Conservation (phyloP, 1,140 invertebrate species). For the Bathynomus jamesi region DNA sequence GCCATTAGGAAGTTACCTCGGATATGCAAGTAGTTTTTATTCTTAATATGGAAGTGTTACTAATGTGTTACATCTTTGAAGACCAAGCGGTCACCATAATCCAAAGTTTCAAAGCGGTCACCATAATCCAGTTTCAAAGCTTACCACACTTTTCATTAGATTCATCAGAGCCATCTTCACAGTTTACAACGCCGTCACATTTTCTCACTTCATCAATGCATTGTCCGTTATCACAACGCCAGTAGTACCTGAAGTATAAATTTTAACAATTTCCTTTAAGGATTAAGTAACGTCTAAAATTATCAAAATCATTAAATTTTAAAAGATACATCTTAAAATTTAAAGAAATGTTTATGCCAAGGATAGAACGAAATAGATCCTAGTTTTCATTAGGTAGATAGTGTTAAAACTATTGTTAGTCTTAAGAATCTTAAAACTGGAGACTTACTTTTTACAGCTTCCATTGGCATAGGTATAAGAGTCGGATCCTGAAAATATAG, state of each 20-base stretch:
- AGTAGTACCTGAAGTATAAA: not conserved
- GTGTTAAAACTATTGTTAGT: too few species aligned
- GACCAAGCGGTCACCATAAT: not conserved
- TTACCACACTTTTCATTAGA: conserved; percentile 38
- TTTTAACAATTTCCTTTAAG: too few species aligned
- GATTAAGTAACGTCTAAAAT: too few species aligned
- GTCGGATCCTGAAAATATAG: too few species aligned
- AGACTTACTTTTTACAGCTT: too few species aligned
- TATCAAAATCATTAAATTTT: too few species aligned
- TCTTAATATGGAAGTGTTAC: not conserved
- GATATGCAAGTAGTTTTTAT: not conserved
- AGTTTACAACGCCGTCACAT: conserved; percentile 60
- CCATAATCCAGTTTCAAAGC: not conserved
- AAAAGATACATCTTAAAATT: too few species aligned
- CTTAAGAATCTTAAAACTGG: too few species aligned
- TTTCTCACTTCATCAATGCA: conserved; percentile 44
- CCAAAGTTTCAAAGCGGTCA: not conserved
- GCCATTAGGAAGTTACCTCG: not conserved
- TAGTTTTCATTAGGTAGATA: too few species aligned
- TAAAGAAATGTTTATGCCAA: too few species aligned
- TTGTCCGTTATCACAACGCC: conserved; percentile 45
- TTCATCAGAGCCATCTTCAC: conserved; percentile 59
- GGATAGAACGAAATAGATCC: too few species aligned
- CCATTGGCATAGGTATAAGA: too few species aligned
- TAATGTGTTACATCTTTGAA: not conserved